Base-by-base conservation (phyloP, 2,888 invertebrate genomes). In the Archips crataeganus region DNA sequence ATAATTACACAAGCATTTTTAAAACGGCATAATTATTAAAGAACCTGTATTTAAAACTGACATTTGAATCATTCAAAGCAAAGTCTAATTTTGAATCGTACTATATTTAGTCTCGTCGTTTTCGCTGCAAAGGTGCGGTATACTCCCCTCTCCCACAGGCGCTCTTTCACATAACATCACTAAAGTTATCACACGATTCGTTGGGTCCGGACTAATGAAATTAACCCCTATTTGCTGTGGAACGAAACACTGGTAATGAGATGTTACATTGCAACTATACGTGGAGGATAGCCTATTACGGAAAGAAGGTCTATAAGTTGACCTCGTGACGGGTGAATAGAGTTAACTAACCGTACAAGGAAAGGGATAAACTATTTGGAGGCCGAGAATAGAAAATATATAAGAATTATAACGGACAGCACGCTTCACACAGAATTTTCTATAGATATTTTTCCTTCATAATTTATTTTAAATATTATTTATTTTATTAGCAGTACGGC, bases 141-240 rank as follows among this genome's bases (percentile, higher is more conserved):
- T 11, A 32, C 5, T 57, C 57, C 64, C 79, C 79, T 80, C 79
- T 89, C 90, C 90, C 93, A 82, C 80, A 91, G 89, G 93, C 79
- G 81, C 87, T 84, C 84, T 87, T 87, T 84, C 88, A 86, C 87
- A 90, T 89, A 91, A 89, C 92, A 89, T 88, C 88, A 88, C 89
- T 92, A 91, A 93, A 93, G 91, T 93, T 93, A 93, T 93, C 93
- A 93, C 93, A 93, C 92, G 93, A 92, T 92, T 93, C 94, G 94
- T 92, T 93, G 93, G 87, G 90, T 84, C 82, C 89, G 85, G 85
- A 84, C 90, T 94, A 94, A 94, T 94, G 93, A 94, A 94, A 94
- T 93, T 93, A 94, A 93, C 92, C 90, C 88, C 88, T 87, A 88
- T 90, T 90, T 85, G 83, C 86, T 82, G 85, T 84, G 86, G 88